Evolutionary conservation across 37 sponge, comb jelly and placozoan genomes (phyloP).

Genomic region (Theonella swinhoei): DNA sequence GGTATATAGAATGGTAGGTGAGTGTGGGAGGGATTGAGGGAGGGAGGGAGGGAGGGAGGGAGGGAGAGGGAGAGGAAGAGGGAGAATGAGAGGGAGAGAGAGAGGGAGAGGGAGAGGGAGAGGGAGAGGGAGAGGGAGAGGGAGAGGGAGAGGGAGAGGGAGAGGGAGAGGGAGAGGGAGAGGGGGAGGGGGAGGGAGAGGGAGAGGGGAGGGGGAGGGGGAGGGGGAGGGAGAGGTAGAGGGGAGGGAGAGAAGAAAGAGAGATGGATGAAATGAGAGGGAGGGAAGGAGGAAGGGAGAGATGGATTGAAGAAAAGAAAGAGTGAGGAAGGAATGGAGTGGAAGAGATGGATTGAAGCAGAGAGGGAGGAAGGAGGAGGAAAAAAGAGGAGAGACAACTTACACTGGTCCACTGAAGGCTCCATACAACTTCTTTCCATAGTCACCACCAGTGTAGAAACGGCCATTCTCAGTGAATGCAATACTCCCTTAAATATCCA

Average conservation of each 20-base stretch:
- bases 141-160: too few species aligned
- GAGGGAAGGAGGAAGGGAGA: slow-evolving; percentile 1
- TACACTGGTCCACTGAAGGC: slow-evolving; percentile 36
- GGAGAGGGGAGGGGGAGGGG: neutral
- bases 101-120: too few species aligned
- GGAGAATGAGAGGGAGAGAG: too few species aligned
- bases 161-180: too few species aligned
- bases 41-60: too few species aligned
- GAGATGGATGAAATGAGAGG: neutral
- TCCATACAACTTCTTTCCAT: slow-evolving; percentile 40
- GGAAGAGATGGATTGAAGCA: neutral
- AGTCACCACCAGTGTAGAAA: neutral
- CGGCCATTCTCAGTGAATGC: slow-evolving; percentile 29
- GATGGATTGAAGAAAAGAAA: neutral
- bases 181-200: slow-evolving; percentile 2
- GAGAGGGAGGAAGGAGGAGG: neutral
- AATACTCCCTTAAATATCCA: slow-evolving; percentile 37
- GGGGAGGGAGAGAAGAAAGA: neutral
- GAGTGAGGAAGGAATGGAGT: neutral
- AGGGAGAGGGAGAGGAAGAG: too few species aligned
- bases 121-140: too few species aligned
- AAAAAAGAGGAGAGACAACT: slow-evolving; percentile 6
- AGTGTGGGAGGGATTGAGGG: too few species aligned
- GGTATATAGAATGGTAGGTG: too few species aligned
- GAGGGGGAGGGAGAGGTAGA: neutral